Evolutionary conservation across 92 coral and sea anemone genomes (phyloP), one percentile per base, ranked within the genome.

Genomic region (Virgularia gustaviana): DNA sequence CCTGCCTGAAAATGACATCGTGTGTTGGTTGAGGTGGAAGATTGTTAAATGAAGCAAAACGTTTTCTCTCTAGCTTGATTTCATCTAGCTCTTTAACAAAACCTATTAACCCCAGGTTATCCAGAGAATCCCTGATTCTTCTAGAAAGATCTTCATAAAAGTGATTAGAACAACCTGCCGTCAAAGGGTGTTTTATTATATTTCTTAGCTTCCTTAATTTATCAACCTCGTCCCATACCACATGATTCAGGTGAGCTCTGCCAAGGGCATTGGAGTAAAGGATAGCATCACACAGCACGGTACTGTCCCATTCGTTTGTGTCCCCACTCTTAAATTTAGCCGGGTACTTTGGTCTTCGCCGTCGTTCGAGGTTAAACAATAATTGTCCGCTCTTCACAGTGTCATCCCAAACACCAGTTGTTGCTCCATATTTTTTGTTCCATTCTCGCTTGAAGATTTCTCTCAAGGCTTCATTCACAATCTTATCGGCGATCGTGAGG

Each of bases 341-440:
- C 4, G 19, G 65, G n/a, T 59, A 59, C n/a, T n/a, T n/a, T 11
- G 19, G 41, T 59, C 19, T 59, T 15, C 41, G 41, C 36, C 41
- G 6, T 3, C 22, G n/a, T 15, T 59, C 65, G 41, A 59, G 15
- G 16, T 59, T 31, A 59, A 30, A 59, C 41, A 59, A 33, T 25
- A 32, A 39, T 22, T 59, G 32, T 1, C 65, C 65, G 3, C 11
- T 4, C 19, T 32, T 31, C 32, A 23, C n/a, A 59, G 65, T 59
- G 43, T 59, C 65, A 29, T 59, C 65, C 42, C 65, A 59, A 22
- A 31, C 22, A 20, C 65, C 65, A 32, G 32, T 59, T 27, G 42
- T 31, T 6, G 43, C 65, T 1, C 62, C 62, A 22, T 55, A 55
- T 0, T 59, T 22, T 59, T 59, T 59, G 65, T 59, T 44, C 65